Percentiles rank a stretch among this genome's conserved stretches.
Evolutionary conservation across 2,797 vertebrate genomes (phyloP).

Genomic region (Pipistrellus nathusii): DNA sequence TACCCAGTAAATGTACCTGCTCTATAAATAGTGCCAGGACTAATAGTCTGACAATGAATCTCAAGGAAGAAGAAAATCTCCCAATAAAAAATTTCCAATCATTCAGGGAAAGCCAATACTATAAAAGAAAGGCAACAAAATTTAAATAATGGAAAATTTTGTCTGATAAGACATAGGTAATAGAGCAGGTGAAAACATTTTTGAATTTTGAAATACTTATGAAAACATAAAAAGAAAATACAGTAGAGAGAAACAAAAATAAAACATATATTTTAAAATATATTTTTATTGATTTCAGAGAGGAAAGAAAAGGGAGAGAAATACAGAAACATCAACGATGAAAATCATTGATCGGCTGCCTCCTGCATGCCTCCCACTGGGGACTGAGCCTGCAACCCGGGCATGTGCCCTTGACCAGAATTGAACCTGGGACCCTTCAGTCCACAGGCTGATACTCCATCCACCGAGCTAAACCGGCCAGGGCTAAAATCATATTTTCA

Average conservation of each 20-base stretch:
- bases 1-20: background rate
- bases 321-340: too few relatives aligned
- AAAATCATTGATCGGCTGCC: too few relatives aligned
- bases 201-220: background rate
- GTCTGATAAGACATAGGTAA: background rate
- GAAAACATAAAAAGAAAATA: slow-evolving; percentile 10
- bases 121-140: background rate
- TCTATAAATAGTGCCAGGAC: background rate
- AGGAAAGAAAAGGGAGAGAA: too few relatives aligned
- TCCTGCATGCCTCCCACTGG: too few relatives aligned
- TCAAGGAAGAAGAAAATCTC: background rate
- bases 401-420: too few relatives aligned
- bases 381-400: too few relatives aligned
- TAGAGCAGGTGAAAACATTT: background rate
- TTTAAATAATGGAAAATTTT: background rate
- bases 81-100: background rate
- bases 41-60: background rate
- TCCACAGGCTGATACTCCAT: too few relatives aligned
- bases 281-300: too few relatives aligned
- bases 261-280: background rate
- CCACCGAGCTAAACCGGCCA: too few relatives aligned
- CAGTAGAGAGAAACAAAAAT: background rate
- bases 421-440: too few relatives aligned
- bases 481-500: too few relatives aligned
- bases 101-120: background rate